phyloP scores from a whole-genome alignment of 2,888 invertebrate species.

The Drosophila limbata region DNA sequence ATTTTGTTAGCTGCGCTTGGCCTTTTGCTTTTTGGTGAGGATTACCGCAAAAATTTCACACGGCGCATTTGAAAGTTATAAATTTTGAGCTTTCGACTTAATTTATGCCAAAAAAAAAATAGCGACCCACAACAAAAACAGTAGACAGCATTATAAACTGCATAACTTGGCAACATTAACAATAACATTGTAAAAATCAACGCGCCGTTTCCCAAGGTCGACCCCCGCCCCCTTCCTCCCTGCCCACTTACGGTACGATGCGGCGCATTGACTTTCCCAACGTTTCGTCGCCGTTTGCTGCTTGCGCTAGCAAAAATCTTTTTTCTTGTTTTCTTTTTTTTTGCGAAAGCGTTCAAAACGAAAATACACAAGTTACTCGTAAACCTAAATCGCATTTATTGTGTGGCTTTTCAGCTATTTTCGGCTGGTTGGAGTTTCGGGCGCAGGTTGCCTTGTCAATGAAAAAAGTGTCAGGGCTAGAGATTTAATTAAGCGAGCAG shows the following conservation, averaged over 20 bases:
- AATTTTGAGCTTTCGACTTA: conserved; percentile 60
- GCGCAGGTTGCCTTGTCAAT: conserved; percentile 73
- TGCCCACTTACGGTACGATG: conserved; percentile 10
- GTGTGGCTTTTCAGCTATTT: conserved; percentile 56
- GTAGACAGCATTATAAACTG: conserved; percentile 57
- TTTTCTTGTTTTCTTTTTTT: conserved; percentile 29
- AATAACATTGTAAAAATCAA: conserved; percentile 65
- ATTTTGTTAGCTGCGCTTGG: conserved; percentile 7
- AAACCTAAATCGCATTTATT: conserved; percentile 72
- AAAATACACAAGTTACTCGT: conserved; percentile 50
- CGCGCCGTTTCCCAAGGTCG: conserved; percentile 60
- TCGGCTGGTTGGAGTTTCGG: conserved; percentile 49
- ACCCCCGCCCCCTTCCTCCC: conserved; percentile 5
- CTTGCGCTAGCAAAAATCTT: conserved; percentile 51
- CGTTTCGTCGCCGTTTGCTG: conserved; percentile 43
- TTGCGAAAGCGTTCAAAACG: conserved; percentile 55
- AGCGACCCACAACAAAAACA: conserved; percentile 29
- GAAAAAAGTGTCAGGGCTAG: conserved; percentile 80
- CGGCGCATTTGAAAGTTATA: conserved; percentile 67
- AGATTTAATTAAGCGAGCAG: conserved; percentile 76
- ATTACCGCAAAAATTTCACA: conserved; percentile 59
- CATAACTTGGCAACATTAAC: conserved; percentile 74
- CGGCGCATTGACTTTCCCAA: conserved; percentile 56
- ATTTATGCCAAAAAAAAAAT: conserved; percentile 61
- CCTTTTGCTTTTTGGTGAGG: conserved; percentile 18